phyloP scores from a whole-genome alignment of 2,888 invertebrate genomes.

The Sphaeridia pumilis region DNA sequence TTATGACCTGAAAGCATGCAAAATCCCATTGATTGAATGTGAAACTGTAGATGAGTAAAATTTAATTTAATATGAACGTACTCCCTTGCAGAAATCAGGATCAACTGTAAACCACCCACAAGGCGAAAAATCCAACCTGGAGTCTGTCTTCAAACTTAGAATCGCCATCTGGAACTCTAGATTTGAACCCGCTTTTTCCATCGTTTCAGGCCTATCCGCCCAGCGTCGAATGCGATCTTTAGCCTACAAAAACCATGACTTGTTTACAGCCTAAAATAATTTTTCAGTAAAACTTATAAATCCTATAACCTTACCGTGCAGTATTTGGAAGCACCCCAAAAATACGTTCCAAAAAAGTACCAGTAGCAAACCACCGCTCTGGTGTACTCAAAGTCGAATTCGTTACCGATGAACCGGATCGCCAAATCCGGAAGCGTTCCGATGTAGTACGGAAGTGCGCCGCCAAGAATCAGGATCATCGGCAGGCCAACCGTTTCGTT shows the following conservation, averaged over 20 bases:
- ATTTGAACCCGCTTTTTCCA: no score
- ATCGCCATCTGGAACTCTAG: neutral
- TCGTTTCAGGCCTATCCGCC: neutral
- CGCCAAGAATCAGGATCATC: neutral
- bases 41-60: neutral
- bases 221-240: neutral
- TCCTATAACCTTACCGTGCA: neutral
- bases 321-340: neutral
- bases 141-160: neutral
- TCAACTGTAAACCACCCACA: neutral
- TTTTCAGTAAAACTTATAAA: neutral
- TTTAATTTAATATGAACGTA: neutral
- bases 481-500: neutral
- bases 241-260: neutral
- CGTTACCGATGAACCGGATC: neutral
- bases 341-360: neutral
- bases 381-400: neutral
- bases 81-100: neutral
- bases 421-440: neutral
- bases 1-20: neutral
- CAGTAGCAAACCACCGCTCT: neutral
- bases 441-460: neutral
- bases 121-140: neutral
- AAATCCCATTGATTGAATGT: neutral
- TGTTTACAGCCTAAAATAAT: neutral